Percentiles rank a stretch among this genome's conserved stretches.
phyloP scores from a whole-genome alignment of 2,113 vertebrate species.

The Circaetus gallicus region DNA sequence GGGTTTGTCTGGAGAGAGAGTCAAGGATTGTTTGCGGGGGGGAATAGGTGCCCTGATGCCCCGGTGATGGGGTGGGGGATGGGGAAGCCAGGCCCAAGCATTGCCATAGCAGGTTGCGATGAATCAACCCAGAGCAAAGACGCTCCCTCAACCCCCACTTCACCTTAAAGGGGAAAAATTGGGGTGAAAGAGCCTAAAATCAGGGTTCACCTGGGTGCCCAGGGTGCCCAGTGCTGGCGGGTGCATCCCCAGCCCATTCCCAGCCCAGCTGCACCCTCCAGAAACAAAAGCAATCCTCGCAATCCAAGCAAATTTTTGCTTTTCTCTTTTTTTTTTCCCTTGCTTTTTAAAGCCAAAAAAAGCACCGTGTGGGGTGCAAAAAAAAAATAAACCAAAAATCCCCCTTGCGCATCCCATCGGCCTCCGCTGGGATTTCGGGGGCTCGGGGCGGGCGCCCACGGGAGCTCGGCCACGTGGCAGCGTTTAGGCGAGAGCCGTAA shows the following conservation, averaged over 20 bases:
- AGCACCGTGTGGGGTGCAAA: accelerated
- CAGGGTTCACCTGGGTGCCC: accelerated
- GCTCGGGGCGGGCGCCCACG: background rate
- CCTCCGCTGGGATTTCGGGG: background rate
- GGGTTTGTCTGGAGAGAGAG: too few species aligned
- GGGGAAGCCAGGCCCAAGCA: background rate
- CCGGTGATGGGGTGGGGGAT: background rate
- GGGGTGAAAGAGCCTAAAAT: background rate
- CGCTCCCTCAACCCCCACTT: accelerated
- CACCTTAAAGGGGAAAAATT: background rate
- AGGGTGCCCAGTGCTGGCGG: accelerated
- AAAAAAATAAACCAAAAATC: background rate
- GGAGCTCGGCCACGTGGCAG: background rate
- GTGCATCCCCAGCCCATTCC: background rate
- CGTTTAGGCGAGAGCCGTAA: background rate
- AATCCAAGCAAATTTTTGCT: background rate
- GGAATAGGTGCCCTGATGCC: background rate
- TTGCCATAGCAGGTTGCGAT: accelerated
- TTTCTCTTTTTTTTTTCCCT: accelerated
- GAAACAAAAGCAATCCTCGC: accelerated
- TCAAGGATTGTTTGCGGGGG: accelerated
- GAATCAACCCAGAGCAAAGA: background rate
- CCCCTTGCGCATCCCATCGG: background rate
- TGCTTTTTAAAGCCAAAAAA: background rate
- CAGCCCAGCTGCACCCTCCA: background rate